phyloP scores from a whole-genome alignment of 1,140 invertebrate genomes.

The Formica exsecta region DNA sequence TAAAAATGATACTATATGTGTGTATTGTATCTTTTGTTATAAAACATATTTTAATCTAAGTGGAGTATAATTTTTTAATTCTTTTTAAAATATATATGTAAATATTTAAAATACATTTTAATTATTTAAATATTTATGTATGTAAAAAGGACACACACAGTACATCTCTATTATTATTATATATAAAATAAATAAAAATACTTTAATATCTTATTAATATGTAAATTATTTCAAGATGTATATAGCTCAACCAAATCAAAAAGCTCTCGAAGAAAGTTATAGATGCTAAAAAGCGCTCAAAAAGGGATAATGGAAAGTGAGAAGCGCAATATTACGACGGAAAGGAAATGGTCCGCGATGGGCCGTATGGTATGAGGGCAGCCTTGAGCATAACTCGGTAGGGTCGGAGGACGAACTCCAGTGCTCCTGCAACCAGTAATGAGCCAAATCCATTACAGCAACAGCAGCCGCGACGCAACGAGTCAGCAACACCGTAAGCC shows the following conservation, averaged over 20 bases:
- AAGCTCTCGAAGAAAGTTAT: not conserved
- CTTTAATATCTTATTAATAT: too few relatives aligned
- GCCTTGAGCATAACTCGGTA: conserved; percentile 72
- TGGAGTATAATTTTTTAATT: too few relatives aligned
- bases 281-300: not conserved
- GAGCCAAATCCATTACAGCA: conserved; percentile 78
- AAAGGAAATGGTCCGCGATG: conserved; percentile 62
- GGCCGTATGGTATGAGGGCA: conserved; percentile 55
- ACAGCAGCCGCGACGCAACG: conserved; percentile 44
- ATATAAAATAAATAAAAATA: too few relatives aligned
- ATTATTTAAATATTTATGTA: too few relatives aligned
- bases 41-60: too few relatives aligned
- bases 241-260: not conserved
- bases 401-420: conserved; percentile 60
- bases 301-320: conserved; percentile 18
- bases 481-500: conserved; percentile 63
- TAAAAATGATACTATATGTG: not conserved
- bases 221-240: not conserved
- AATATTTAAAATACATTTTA: too few relatives aligned
- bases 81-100: too few relatives aligned
- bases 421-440: conserved; percentile 70
- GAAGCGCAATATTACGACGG: conserved; percentile 46
- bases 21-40: too few relatives aligned
- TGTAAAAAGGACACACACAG: too few relatives aligned
- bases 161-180: too few relatives aligned